Evolutionary conservation across 2,888 invertebrate species (phyloP).

Genomic region (Athetis lepigone): DNA sequence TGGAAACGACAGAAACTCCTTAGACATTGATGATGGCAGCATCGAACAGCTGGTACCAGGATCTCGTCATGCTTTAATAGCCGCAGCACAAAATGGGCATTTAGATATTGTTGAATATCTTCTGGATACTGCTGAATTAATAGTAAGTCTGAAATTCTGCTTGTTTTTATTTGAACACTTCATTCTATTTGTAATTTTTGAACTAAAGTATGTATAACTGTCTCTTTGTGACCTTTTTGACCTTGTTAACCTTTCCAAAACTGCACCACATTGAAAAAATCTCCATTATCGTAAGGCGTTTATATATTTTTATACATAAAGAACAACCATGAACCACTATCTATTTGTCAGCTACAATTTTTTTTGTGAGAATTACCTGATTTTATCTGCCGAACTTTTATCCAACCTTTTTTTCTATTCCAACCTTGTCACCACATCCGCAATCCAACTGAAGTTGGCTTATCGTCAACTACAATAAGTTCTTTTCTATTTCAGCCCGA

Average conservation of each 20-base stretch:
- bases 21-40: constrained; percentile 83
- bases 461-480: not conserved
- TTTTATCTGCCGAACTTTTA: too few relatives aligned
- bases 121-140: constrained; percentile 95
- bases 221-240: too few relatives aligned
- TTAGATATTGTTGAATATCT: constrained; percentile 97
- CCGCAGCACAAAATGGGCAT: constrained; percentile 96
- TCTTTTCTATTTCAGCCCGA: constrained; percentile 81
- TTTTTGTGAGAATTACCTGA: too few relatives aligned
- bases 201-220: not conserved
- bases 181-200: not conserved
- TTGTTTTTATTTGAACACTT: not conserved
- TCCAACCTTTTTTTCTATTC: too few relatives aligned
- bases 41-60: constrained; percentile 94
- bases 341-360: too few relatives aligned
- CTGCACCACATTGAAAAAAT: too few relatives aligned
- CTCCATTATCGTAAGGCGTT: too few relatives aligned
- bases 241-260: too few relatives aligned
- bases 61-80: constrained; percentile 96
- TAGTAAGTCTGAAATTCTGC: constrained; percentile 89
- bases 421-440: too few relatives aligned
- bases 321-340: too few relatives aligned
- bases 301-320: too few relatives aligned
- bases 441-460: too few relatives aligned
- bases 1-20: constrained; percentile 92